A percentile compares a stretch with the other conserved stretches of the same genome.
Evolutionary conservation across 2,797 vertebrate species (phyloP).

Genomic region (Myotis vivesi): DNA sequence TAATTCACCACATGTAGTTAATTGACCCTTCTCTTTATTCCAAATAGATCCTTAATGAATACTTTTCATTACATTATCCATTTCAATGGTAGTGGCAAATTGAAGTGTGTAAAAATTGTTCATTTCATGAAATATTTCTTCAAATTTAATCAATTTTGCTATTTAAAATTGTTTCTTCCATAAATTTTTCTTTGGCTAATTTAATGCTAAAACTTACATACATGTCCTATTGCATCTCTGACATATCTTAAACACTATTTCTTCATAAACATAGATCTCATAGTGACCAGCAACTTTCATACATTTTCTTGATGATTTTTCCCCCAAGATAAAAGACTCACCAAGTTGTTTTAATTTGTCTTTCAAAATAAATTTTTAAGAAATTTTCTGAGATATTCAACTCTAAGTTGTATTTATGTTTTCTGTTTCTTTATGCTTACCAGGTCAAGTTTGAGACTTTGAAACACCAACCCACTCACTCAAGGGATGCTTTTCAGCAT

Average conservation of each 20-base stretch:
- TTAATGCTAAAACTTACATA: background rate
- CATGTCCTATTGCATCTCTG: background rate
- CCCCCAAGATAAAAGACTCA: background rate
- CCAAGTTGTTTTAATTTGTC: background rate
- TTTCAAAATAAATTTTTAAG: background rate
- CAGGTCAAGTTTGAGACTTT: background rate
- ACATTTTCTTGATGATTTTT: background rate
- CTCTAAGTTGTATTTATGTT: background rate
- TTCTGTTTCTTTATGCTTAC: background rate
- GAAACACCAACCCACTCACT: background rate
- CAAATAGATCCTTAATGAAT: slow-evolving; percentile 9
- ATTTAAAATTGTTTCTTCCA: background rate
- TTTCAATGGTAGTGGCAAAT: background rate
- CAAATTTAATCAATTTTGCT: slow-evolving; percentile 16
- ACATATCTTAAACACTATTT: slow-evolving; percentile 16
- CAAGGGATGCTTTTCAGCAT: background rate
- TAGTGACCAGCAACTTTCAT: background rate
- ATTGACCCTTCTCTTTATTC: background rate
- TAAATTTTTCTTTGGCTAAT: slow-evolving; percentile 6
- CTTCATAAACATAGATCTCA: background rate
- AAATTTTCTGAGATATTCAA: background rate
- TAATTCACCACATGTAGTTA: background rate
- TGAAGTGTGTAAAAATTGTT: background rate
- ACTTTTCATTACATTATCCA: background rate
- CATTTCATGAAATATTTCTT: background rate